These are phyloP conservation scores for Platysteira castanea DNA, from an alignment of 2,113 vertebrate species.

Conservation along the genomic window DNA sequence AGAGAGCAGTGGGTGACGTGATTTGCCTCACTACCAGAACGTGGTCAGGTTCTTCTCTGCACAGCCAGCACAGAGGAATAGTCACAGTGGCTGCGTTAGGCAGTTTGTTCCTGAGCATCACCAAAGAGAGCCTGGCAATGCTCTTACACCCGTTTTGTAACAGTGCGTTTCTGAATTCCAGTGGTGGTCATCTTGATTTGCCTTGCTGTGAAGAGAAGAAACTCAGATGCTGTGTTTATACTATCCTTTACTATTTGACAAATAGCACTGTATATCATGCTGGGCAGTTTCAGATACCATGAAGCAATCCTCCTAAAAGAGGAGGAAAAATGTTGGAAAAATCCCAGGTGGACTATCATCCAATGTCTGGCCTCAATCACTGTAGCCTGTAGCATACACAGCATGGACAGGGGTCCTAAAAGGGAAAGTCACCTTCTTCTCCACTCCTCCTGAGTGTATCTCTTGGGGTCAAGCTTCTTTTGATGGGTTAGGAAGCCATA, in stretches of 20 bases:
- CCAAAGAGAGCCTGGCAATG: not conserved
- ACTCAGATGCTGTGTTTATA: not conserved
- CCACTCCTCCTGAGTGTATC: not conserved
- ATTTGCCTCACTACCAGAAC: accelerated
- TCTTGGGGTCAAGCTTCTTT: not conserved
- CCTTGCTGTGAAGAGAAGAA: not conserved
- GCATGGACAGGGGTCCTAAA: not conserved
- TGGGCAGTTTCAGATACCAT: not conserved
- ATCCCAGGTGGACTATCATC: not conserved
- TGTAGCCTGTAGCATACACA: accelerated
- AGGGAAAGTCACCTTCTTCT: not conserved
- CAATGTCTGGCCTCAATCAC: not conserved
- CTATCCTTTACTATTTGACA: not conserved
- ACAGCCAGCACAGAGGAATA: not conserved
- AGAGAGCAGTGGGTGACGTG: not conserved
- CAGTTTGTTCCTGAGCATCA: not conserved
- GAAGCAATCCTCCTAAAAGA: not conserved
- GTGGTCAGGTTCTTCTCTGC: not conserved
- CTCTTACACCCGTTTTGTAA: not conserved
- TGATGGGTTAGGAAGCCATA: not conserved
- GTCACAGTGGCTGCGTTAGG: not conserved
- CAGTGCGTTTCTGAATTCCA: not conserved
- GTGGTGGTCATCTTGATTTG: not conserved
- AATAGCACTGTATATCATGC: not conserved
- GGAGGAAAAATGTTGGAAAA: not conserved